Base-by-base conservation (phyloP, 2,888 invertebrate species). In the Stenodera caucasica region DNA sequence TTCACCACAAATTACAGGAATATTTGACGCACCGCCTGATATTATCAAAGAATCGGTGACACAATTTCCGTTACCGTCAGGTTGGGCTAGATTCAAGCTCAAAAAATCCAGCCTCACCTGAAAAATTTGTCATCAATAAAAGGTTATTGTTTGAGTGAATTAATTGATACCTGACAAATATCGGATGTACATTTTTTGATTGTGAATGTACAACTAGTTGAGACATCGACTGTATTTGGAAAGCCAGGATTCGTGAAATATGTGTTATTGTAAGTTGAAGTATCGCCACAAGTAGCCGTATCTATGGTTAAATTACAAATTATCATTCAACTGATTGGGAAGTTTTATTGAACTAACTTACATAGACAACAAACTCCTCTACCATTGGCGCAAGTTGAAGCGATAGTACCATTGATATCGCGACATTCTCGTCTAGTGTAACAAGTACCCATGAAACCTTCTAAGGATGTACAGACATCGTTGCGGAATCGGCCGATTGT, bases 331-430 rank as follows among this genome's bases (percentile, higher is more conserved):
- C 9, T 32, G 14, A 53, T 35, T n/a, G n/a, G n/a, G n/a, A n/a
- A n/a, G 30, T 15, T 29, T 11, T 21, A 6, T 30, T 4, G 9
- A 26, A 32, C 26, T 50, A 56, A 82, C 87, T 85, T 82, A 93
- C 94, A 88, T 59, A 92, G 84, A 75, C 94, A 94, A 75, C 94
- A 94, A 56, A 89, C 85, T 2, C 93, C 94, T 71, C 90, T 85
- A 55, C 85, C 85, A 18, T 82, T 81, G 4, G 90, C 90, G 75
- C 94, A 94, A 7, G 81, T 81, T 11, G 91, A 93, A 0, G 90
- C 88, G 33, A 86, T 81, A 4, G 86, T 85, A 0, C 94, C 94
- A 55, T 86, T 87, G 32, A 86, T 85, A 70, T 86, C 86, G 54
- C 81, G 77, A 74, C 93, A 93, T 77, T 92, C 90, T 7, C 88